phyloP scores from a whole-genome alignment of 2,797 vertebrate species.

The Hoplostethus atlanticus region DNA sequence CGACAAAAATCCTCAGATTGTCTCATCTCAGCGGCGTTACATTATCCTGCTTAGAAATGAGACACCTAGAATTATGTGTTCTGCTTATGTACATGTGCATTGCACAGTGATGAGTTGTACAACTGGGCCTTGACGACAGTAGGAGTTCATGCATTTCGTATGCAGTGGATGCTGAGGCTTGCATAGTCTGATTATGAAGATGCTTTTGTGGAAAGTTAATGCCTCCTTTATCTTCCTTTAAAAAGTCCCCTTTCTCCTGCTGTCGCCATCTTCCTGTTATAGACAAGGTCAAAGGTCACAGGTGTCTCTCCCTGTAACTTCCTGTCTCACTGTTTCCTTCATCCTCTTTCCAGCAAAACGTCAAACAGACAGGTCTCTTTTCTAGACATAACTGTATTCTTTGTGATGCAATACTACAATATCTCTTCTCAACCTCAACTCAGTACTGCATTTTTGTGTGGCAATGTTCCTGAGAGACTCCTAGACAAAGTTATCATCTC shows the following conservation, averaged over 20 bases:
- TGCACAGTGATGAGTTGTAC: neutral
- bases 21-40: neutral
- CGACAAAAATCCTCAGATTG: neutral
- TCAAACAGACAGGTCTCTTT: constrained; percentile 22
- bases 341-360: constrained; percentile 73
- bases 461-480: neutral
- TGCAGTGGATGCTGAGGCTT: too few species aligned
- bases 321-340: constrained; percentile 79
- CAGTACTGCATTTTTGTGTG: neutral
- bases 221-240: neutral
- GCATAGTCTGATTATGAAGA: too few species aligned
- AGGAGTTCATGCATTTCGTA: too few species aligned
- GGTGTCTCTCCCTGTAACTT: constrained; percentile 80
- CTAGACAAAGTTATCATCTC: neutral
- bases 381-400: constrained; percentile 7
- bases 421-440: neutral
- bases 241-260: constrained; percentile 64
- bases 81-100: neutral
- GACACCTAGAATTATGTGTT: neutral
- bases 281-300: constrained; percentile 83
- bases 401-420: neutral
- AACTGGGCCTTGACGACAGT: neutral
- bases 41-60: neutral
- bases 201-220: too few species aligned
- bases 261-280: constrained; percentile 79